Percentiles rank a stretch among this genome's conserved stretches.
Evolutionary conservation across 2,797 vertebrate species (phyloP).

Genomic region (Apogon talboti): DNA sequence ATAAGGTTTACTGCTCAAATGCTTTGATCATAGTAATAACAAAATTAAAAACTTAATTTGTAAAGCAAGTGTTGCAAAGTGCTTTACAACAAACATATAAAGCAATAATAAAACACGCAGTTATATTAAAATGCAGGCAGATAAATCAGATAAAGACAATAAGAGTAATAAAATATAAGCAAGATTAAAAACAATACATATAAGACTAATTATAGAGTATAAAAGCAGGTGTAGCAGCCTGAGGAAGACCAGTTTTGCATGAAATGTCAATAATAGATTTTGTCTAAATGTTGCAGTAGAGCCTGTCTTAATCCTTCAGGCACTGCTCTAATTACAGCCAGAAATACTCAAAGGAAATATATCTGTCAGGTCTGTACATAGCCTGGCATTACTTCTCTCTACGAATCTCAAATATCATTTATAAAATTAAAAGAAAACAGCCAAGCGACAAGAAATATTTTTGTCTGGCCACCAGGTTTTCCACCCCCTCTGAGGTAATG

Average conservation of each 20-base stretch:
- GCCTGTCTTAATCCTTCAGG: slow-evolving; percentile 1
- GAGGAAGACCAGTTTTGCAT: not conserved
- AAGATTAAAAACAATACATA: too few species aligned
- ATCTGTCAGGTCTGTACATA: slow-evolving; percentile 7
- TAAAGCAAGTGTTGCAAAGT: too few species aligned
- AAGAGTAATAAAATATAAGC: too few species aligned
- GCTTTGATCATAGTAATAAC: too few species aligned
- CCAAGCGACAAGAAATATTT: too few species aligned
- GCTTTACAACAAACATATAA: too few species aligned
- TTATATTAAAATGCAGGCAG: too few species aligned
- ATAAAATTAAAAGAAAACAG: slow-evolving; percentile 1
- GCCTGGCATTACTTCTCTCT: not conserved
- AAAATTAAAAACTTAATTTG: too few species aligned
- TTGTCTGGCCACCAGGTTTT: not conserved
- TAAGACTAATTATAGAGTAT: too few species aligned
- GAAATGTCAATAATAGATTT: slow-evolving; percentile 26
- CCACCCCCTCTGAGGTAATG: not conserved
- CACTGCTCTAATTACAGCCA: not conserved
- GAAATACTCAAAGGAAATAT: not conserved
- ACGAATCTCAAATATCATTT: not conserved
- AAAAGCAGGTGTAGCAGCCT: too few species aligned
- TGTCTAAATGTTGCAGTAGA: slow-evolving; percentile 1
- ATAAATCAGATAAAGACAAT: too few species aligned
- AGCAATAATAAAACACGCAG: too few species aligned
- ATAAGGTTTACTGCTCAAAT: slow-evolving; percentile 7